Conservation (phyloP, 2,113 vertebrate species). For the Heterotilapia buettikoferi region DNA sequence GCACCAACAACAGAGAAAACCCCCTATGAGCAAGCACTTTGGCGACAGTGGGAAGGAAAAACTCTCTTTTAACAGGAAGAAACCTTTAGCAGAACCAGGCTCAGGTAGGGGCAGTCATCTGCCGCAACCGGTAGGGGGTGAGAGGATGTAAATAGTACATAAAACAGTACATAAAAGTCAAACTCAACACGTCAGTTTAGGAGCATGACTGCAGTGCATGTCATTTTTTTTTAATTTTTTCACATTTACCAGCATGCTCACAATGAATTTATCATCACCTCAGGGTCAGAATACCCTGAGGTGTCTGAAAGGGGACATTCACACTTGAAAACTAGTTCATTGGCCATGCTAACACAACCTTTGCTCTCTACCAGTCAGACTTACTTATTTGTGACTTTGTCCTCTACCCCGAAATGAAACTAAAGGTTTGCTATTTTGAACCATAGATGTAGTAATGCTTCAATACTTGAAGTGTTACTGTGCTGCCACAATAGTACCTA, state of each 20-base stretch:
- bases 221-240: accelerated
- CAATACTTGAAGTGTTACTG: not conserved
- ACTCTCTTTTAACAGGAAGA: not conserved
- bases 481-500: not conserved
- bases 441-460: not conserved
- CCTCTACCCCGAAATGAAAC: not conserved
- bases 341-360: not conserved
- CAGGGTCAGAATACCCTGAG: not conserved
- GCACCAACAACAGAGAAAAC: not conserved
- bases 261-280: not conserved
- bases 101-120: not conserved
- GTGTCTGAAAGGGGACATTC: not conserved
- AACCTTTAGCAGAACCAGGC: not conserved
- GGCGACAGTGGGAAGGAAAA: not conserved
- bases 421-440: not conserved
- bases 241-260: not conserved
- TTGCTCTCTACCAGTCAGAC: not conserved
- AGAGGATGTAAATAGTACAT: not conserved
- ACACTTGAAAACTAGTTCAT: not conserved
- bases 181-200: not conserved
- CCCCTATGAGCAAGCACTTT: not conserved
- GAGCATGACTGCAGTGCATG: not conserved
- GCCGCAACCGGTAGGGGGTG: accelerated
- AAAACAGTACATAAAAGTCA: not conserved
- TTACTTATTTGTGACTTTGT: not conserved